phyloP scores from a whole-genome alignment of 1,140 invertebrate genomes.

The Drosophila rufa region DNA sequence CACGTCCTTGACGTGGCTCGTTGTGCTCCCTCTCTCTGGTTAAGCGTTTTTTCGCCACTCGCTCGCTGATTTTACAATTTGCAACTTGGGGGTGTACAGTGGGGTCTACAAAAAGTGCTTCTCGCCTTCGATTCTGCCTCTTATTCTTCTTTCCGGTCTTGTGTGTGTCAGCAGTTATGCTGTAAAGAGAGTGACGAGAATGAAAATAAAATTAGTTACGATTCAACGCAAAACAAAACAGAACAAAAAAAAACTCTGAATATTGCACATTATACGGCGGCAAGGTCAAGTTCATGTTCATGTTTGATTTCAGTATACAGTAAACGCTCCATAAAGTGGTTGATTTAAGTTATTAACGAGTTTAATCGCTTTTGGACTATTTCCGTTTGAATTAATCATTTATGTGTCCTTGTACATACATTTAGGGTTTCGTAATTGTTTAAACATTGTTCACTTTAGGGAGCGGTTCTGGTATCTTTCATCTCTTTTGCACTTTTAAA shows the following conservation, averaged over 20 bases:
- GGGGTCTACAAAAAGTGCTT: conserved; percentile 10
- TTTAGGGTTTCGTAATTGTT: neutral
- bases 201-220: conserved; percentile 28
- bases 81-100: conserved; percentile 27
- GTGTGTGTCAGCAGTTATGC: conserved; percentile 48
- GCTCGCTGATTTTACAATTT: conserved; percentile 29
- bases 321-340: neutral
- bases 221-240: neutral
- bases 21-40: conserved; percentile 65
- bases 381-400: neutral
- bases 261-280: conserved; percentile 25
- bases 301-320: conserved; percentile 56
- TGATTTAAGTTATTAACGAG: neutral
- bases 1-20: conserved; percentile 60
- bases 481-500: conserved; percentile 49
- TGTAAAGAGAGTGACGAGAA: conserved; percentile 28
- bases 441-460: neutral
- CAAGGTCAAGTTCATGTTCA: conserved; percentile 75
- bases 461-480: conserved; percentile 7
- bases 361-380: neutral
- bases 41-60: conserved; percentile 45
- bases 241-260: conserved; percentile 13
- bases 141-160: conserved; percentile 22
- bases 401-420: neutral
- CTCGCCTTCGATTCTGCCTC: conserved; percentile 20